Conservation (phyloP, 2,888 invertebrate species). For the Conops quadrifasciatus region DNA sequence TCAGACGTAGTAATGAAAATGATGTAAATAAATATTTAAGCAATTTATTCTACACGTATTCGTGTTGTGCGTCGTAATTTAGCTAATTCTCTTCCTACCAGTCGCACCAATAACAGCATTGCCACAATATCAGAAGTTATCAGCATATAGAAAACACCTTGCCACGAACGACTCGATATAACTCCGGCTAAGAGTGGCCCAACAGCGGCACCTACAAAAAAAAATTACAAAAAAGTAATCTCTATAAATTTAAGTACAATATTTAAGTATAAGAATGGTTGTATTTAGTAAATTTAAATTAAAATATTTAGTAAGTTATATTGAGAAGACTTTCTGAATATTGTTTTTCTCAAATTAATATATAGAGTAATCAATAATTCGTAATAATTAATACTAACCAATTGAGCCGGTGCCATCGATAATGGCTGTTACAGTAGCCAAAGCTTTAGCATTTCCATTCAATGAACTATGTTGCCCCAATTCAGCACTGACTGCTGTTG, state of each 20-base stretch:
- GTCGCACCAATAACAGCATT: slow-evolving; percentile 73
- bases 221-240: not conserved
- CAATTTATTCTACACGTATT: slow-evolving; percentile 57
- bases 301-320: not conserved
- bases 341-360: not conserved
- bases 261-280: too few species aligned
- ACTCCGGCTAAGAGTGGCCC: slow-evolving; percentile 90
- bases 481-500: slow-evolving; percentile 95
- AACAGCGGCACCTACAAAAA: slow-evolving; percentile 79
- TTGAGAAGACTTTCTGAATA: not conserved
- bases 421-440: slow-evolving; percentile 97
- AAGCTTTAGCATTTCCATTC: slow-evolving; percentile 84
- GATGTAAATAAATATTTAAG: not conserved
- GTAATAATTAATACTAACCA: slow-evolving; percentile 45
- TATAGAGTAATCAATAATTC: not conserved
- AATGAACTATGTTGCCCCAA: slow-evolving; percentile 86
- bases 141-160: slow-evolving; percentile 89
- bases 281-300: not conserved
- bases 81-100: slow-evolving; percentile 66
- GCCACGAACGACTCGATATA: slow-evolving; percentile 80
- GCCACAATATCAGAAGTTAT: slow-evolving; percentile 84
- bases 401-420: slow-evolving; percentile 91
- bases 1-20: slow-evolving; percentile 10
- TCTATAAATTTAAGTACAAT: too few species aligned
- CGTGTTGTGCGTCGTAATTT: slow-evolving; percentile 54